Evolutionary conservation across 2,888 invertebrate species (phyloP), one percentile per base, ranked within the genome.

Genomic region (Hydrotaea cyrtoneurina): DNA sequence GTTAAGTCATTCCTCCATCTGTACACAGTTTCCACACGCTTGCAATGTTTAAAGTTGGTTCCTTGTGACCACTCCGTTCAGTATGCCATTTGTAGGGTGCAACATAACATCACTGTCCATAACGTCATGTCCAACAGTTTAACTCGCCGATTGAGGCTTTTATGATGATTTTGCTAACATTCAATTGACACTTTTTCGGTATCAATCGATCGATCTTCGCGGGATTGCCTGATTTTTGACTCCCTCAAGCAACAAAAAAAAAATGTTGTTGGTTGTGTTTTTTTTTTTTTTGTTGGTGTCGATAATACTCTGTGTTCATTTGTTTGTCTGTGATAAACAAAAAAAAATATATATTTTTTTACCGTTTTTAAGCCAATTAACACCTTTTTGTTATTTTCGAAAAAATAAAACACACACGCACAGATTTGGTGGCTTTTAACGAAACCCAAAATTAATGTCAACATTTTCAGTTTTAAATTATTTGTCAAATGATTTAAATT

Each of bases 401-500:
- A 26, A 23, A 26, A 26, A 59, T 8, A 62, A 59, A 26, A 15
- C 26, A 26, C 3, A 11, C 59, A 17, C 62, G n/a, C 3, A 11
- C 59, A 17, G 31, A 62, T 31, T 31, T 46, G 15, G n/a, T n/a
- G 8, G 46, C 19, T 69, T 69, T 46, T 4, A 46, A 7, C 39
- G 8, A 5, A 21, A 21, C 46, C 17, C 43, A 69, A 69, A 69
- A 62, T 31, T 4, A 23, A 46, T 69, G 69, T 69, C 69, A 69
- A 69, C 43, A 46, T 46, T 43, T 46, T 26, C 26, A 15, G 26
- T 76, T 23, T 64, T 31, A 19, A 39, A 72, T 62, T 62, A 74
- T 74, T 78, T 84, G 84, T 84, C 84, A 84, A 85, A 78, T 85
- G 82, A 77, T 77, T 81, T 55, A 73, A 69, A 82, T 85, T 85